Conservation (phyloP, 1,140 invertebrate species). For the Aleiodes sp. region DNA sequence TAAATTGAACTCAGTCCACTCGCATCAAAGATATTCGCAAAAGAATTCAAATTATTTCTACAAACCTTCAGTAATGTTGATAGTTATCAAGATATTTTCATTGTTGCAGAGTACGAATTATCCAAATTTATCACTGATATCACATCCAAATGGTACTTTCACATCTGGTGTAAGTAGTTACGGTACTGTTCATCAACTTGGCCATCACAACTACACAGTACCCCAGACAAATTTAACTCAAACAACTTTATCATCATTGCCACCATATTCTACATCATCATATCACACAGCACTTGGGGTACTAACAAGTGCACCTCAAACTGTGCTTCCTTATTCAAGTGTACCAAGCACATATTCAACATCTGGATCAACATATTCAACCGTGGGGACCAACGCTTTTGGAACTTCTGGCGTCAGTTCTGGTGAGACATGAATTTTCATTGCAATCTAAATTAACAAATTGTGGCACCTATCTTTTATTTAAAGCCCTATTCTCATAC, state of each 20-base stretch:
- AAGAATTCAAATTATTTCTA: slow-evolving; percentile 15
- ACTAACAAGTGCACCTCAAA: slow-evolving; percentile 54
- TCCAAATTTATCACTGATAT: slow-evolving; percentile 58
- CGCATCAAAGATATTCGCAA: slow-evolving; percentile 48
- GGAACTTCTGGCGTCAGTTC: slow-evolving; percentile 57
- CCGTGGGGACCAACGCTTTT: slow-evolving; percentile 62
- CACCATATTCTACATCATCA: slow-evolving; percentile 55
- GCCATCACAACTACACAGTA: slow-evolving; percentile 57
- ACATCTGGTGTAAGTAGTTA: slow-evolving; percentile 53
- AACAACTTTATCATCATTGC: slow-evolving; percentile 55
- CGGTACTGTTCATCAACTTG: slow-evolving; percentile 45
- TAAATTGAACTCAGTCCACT: too few species aligned
- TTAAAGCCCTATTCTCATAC: too few species aligned
- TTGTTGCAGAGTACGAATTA: slow-evolving; percentile 55
- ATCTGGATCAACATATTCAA: slow-evolving; percentile 58
- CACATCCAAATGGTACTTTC: slow-evolving; percentile 59
- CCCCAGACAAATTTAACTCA: slow-evolving; percentile 53
- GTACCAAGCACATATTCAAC: slow-evolving; percentile 56
- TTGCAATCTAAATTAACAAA: too few species aligned
- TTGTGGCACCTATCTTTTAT: too few species aligned
- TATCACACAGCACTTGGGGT: slow-evolving; percentile 57
- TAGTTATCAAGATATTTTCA: slow-evolving; percentile 25
- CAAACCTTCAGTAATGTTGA: neutral
- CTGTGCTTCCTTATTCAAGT: slow-evolving; percentile 58
- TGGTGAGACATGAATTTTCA: slow-evolving; percentile 41